Evolutionary conservation across 1,140 invertebrate species (phyloP), one percentile per base, ranked within the genome.

Genomic region (Asbolus verrucosus): DNA sequence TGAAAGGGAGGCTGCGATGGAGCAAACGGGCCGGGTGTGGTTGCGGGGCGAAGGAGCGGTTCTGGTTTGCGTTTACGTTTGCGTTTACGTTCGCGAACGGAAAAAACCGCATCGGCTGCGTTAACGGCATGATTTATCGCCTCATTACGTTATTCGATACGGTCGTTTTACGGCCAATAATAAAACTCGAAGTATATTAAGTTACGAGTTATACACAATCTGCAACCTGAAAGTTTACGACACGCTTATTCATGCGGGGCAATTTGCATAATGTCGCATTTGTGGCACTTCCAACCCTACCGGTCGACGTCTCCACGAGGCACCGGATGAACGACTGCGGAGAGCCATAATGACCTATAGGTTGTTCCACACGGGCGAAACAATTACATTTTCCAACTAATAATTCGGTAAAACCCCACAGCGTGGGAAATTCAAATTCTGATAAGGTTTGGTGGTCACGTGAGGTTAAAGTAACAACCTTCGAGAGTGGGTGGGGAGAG

Each of bases 41-140:
- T 36, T 36, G 5, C 5, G 2, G 6, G 5, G 5, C 6, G n/a
- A n/a, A n/a, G n/a, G n/a, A n/a, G n/a, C 33, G 33, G 5, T 36
- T 36, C 5, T 36, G 33, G 5, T 4, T 36, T n/a, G 33, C 11
- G 33, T 36, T 36, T 36, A 36, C 33, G 33, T 4, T 11, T 36
- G 11, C 33, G 39, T 38, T 18, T 15, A 43, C 39, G 16, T 15
- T 15, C 9, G 5, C 2, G 2, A 6, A 11, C 11, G n/a, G 33
- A 30, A 36, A 36, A 36, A 36, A 11, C 33, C 6, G 33, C 33
- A 27, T 8, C 24, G 24, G 3, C 3, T 3, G 3, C 24, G 24
- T 27, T 27, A 36, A 36, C 33, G 5, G 33, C 33, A n/a, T 50
- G 43, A 21, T 50, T 50, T 50, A 50, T 14, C 16, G 43, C 43